Conservation (phyloP, 2,888 invertebrate genomes). For the Sceliomorpha sp. region DNA sequence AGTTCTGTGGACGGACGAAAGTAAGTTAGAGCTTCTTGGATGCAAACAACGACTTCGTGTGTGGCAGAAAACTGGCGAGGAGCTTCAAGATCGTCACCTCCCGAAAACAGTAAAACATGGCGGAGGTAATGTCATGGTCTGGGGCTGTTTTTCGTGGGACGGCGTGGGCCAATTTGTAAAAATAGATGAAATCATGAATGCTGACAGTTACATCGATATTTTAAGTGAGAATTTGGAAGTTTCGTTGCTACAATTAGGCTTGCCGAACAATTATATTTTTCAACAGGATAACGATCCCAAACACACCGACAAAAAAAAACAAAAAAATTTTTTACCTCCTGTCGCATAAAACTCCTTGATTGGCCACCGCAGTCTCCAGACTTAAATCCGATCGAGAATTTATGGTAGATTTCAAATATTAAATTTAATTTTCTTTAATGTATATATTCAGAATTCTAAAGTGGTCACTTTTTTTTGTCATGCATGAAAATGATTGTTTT, state of each 20-base stretch:
- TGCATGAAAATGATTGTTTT: conserved; percentile 6
- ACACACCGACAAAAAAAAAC: conserved; percentile 22
- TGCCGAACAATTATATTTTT: conserved; percentile 13
- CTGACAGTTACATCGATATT: conserved; percentile 25
- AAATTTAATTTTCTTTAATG: conserved; percentile 25
- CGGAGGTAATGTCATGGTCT: conserved; percentile 11
- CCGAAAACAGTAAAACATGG: conserved; percentile 19
- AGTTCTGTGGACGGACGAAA: conserved; percentile 19
- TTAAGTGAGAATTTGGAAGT: conserved; percentile 17
- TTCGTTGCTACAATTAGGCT: conserved; percentile 2
- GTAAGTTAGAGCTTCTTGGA: conserved; percentile 27
- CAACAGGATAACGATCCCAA: conserved; percentile 24
- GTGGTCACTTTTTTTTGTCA: conserved; percentile 25
- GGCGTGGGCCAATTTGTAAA: conserved; percentile 12
- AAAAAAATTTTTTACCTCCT: conserved; percentile 11
- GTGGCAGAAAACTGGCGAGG: conserved; percentile 16
- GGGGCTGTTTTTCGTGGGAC: conserved; percentile 11
- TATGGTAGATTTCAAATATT: conserved; percentile 22
- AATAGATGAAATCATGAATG: conserved; percentile 11
- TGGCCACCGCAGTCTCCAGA: conserved; percentile 28
- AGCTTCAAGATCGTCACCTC: conserved; percentile 11
- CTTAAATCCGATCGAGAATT: conserved; percentile 20
- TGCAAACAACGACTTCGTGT: conserved; percentile 21
- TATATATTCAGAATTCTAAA: conserved; percentile 15
- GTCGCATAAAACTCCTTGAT: conserved; percentile 17